Conservation (phyloP, 1,140 invertebrate species). For the Hestina assimilis region DNA sequence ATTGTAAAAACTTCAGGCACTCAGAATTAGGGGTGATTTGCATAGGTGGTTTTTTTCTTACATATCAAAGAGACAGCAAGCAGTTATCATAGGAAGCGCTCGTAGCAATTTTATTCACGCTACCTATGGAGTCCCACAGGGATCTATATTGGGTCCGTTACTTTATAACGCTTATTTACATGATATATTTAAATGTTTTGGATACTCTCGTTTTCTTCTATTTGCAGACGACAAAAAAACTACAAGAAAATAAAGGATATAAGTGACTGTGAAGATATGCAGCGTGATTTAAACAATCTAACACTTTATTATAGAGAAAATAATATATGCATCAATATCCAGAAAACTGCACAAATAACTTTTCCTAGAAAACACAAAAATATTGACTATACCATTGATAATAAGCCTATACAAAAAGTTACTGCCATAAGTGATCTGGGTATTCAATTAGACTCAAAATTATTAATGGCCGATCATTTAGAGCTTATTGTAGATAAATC, state of each 20-base stretch:
- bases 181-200: slow-evolving; percentile 14
- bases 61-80: slow-evolving; percentile 9
- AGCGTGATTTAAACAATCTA: not conserved
- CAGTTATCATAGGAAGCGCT: slow-evolving; percentile 11
- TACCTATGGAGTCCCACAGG: slow-evolving; percentile 16
- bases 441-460: not conserved
- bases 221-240: slow-evolving; percentile 20
- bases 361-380: not conserved
- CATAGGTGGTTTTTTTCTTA: slow-evolving; percentile 19
- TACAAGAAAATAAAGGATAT: too few species aligned
- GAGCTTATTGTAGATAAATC: not conserved
- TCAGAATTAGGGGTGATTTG: slow-evolving; percentile 12
- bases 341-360: not conserved
- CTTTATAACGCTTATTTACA: slow-evolving; percentile 17
- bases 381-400: not conserved
- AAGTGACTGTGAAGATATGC: not conserved
- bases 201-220: slow-evolving; percentile 9
- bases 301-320: not conserved
- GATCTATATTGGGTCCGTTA: slow-evolving; percentile 12
- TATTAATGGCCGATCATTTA: not conserved
- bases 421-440: not conserved
- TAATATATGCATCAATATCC: not conserved
- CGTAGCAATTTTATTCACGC: slow-evolving; percentile 1
- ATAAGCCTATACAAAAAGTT: not conserved
- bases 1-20: slow-evolving; percentile 14